These are phyloP conservation scores for Eupsittula cactorum DNA, from an alignment of 2,113 vertebrate genomes.

Conservation along the genomic window DNA sequence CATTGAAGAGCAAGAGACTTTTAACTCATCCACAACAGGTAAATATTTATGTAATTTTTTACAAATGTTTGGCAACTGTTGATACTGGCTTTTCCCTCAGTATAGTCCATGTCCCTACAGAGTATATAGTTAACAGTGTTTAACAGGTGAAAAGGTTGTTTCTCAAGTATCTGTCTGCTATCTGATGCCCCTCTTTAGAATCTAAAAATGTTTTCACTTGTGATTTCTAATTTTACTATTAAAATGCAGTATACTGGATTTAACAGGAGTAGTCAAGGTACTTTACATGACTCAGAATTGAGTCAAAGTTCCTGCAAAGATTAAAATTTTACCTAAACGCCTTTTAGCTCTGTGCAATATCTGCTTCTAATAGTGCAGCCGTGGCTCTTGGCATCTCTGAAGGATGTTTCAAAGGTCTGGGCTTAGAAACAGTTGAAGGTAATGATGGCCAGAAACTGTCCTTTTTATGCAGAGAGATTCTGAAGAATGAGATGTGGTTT, in stretches of 20 bases:
- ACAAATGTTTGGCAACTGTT: conserved; percentile 68
- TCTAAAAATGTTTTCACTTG: not conserved
- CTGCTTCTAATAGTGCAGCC: not conserved
- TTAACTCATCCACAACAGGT: conserved; percentile 82
- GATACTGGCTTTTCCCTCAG: conserved; percentile 21
- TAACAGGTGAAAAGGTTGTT: not conserved
- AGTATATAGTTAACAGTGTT: not conserved
- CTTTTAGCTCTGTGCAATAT: not conserved
- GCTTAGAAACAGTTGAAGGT: not conserved
- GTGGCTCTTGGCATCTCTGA: not conserved
- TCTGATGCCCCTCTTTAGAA: not conserved
- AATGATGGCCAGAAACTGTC: not conserved
- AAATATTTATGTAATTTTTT: conserved; percentile 78
- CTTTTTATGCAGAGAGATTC: not conserved
- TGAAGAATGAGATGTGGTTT: not conserved
- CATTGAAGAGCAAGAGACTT: conserved; percentile 87
- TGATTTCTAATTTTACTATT: not conserved
- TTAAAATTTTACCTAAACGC: not conserved
- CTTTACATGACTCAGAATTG: not conserved
- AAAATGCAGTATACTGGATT: not conserved
- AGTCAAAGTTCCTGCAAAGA: not conserved
- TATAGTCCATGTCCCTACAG: not conserved
- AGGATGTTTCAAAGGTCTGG: not conserved
- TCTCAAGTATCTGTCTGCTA: not conserved
- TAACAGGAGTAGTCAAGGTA: not conserved